Evolutionary conservation across 1,140 invertebrate genomes (phyloP), one percentile per base, ranked within the genome.

Genomic region (Zelostemma sp.): DNA sequence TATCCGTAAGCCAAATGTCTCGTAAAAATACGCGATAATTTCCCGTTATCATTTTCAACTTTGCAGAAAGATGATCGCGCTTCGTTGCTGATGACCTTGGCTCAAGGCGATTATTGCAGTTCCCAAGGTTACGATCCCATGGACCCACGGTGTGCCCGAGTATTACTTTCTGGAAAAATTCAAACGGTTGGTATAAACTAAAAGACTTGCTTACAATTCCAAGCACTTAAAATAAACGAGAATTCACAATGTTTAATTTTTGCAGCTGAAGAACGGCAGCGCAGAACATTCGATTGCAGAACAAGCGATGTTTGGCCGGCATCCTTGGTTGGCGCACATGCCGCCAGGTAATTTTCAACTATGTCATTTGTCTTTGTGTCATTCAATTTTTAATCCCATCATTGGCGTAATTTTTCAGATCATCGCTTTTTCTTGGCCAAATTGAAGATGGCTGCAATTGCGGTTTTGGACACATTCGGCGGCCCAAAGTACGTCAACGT

Each of bases 381-480:
- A 47, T 19, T 19, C 50, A 28, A 28, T 53, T 55, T 51, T 38
- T 43, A 25, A 51, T 35, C n/a, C 47, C 11, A 47, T 74, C 55
- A 64, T 69, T 8, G 8, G 8, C 21, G 21, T 25, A 8, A 25
- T 35, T 55, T 86, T 87, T 28, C 76, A 93, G 91, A 88, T 76
- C 93, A 95, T 81, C 81, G 87, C 12, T 95, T 92, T 83, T 93
- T 90, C 70, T 88, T 94, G 12, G 91, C 90, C 0, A 93, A 93
- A 81, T 64, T 95, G 70, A 86, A 91, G 41, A 92, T 94, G 18
- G 79, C 81, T 8, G 87, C 91, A 68, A 91, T 95, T 43, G 88
- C 86, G 18, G 88, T 94, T 54, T 77, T 94, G 43, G 92, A 94
- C 75, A 91, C 87, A 75, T 94, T 93, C 78, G 93, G 93, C 5